These are phyloP conservation scores for Eupithecia abbreviata DNA, from an alignment of 2,888 invertebrate species.

Conservation along the genomic window DNA sequence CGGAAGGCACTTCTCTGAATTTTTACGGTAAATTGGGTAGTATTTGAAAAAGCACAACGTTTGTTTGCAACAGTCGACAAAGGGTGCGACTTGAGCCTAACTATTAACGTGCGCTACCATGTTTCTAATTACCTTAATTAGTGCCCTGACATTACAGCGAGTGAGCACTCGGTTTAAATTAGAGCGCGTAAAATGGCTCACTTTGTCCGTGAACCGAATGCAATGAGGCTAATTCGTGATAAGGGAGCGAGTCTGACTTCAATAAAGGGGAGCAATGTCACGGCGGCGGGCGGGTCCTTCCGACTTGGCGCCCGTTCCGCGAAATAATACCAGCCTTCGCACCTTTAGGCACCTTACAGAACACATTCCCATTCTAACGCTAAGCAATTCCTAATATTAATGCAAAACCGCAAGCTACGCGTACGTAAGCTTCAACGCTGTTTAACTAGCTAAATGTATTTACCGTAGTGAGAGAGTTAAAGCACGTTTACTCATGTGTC, in stretches of 20 bases:
- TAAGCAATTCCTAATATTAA: slow-evolving; percentile 23
- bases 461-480: slow-evolving; percentile 46
- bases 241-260: slow-evolving; percentile 72
- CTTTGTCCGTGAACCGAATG: slow-evolving; percentile 75
- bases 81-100: slow-evolving; percentile 47
- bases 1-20: slow-evolving; percentile 38
- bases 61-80: slow-evolving; percentile 23
- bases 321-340: slow-evolving; percentile 68
- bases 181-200: slow-evolving; percentile 72
- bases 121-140: slow-evolving; percentile 78
- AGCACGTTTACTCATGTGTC: slow-evolving; percentile 45
- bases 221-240: slow-evolving; percentile 76
- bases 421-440: slow-evolving; percentile 32
- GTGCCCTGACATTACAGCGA: slow-evolving; percentile 71
- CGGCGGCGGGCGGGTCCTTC: slow-evolving; percentile 59
- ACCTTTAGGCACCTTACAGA: slow-evolving; percentile 48
- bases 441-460: slow-evolving; percentile 46
- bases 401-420: slow-evolving; percentile 33
- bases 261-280: slow-evolving; percentile 73
- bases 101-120: slow-evolving; percentile 65
- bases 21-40: slow-evolving; percentile 19
- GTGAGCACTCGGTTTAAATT: slow-evolving; percentile 74
- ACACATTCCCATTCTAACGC: slow-evolving; percentile 34
- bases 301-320: slow-evolving; percentile 41
- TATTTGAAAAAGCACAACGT: slow-evolving; percentile 1